Base-by-base conservation (phyloP, 2,113 vertebrate genomes). In the Ursus arctos region DNA sequence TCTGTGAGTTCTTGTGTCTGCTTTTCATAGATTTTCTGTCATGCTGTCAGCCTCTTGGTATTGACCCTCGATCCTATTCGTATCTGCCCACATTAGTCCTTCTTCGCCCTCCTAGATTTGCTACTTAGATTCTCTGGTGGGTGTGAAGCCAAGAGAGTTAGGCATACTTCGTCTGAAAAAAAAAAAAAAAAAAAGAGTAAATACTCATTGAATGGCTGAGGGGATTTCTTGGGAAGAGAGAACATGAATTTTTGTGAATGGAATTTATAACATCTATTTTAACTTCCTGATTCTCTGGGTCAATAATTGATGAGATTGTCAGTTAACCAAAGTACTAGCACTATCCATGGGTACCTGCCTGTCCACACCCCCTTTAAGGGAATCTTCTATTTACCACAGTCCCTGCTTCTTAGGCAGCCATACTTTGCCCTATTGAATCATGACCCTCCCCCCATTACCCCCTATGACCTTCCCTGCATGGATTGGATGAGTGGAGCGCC, bases 1-100 rank as follows among this genome's bases (percentile, higher is more conserved):
- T 94, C 63, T 59, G 89, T 90, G 95, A 90, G 97, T 55, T 92
- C 96, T 53, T 55, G 61, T 81, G 95, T 95, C 96, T 97, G 72
- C 86, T 94, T 59, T 80, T 87, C 97, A 97, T 84, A 65, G 97
- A 96, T 96, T 97, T 97, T 84, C 97, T 97, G 94, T 92, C 96
- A 76, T 26, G 72, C 87, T 57, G 61, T 81, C 92, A 53, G 84
- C 61, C 47, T 76, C 87, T 84, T 71, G 67, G 69, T 82, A 83
- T 26, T 55, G 83, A 84, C 57, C 85, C 49, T 47, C 0, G 0
- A 26, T 55, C 61, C 67, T 92, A 26, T 94, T 88, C 93, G 90
- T 57, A 80, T 87, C 95, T 74, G 36, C 61, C 69, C 53, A 43
- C 55, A 53, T 71, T 61, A 24, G 72, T 47, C 51, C 61, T 87